phyloP scores from a whole-genome alignment of 92 coral and sea anemone genomes.

The Phenganax stokvisi region DNA sequence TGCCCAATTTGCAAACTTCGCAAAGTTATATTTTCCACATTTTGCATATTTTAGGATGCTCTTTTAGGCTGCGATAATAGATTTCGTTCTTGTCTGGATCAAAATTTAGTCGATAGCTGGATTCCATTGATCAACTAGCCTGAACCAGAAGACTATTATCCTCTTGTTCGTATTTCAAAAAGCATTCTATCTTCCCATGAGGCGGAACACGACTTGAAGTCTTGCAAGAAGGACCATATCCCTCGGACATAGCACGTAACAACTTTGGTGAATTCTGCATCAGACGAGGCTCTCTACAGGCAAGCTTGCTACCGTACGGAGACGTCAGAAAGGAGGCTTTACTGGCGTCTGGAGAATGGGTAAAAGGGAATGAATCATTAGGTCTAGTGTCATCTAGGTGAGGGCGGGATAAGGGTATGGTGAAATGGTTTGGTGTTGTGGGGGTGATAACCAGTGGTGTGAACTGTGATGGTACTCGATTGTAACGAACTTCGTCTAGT shows the following conservation, averaged over 20 bases:
- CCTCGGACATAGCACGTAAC: conserved; percentile 26
- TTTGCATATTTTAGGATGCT: too few species aligned
- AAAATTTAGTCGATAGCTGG: not conserved
- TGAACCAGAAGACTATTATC: conserved; percentile 4
- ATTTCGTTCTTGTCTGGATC: too few species aligned
- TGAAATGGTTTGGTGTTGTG: conserved; percentile 25
- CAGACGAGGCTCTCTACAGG: too few species aligned
- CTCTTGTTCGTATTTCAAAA: conserved; percentile 22
- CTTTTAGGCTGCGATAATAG: too few species aligned
- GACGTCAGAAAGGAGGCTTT: too few species aligned
- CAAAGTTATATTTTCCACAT: too few species aligned
- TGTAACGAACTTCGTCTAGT: conserved; percentile 23
- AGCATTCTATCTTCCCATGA: conserved; percentile 33
- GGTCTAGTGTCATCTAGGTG: conserved; percentile 9
- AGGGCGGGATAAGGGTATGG: conserved; percentile 15
- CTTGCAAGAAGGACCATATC: not conserved
- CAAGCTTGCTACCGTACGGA: too few species aligned
- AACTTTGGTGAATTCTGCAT: not conserved
- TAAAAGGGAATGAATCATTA: not conserved
- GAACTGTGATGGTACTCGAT: conserved; percentile 25
- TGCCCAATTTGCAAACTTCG: too few species aligned
- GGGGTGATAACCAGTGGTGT: conserved; percentile 31
- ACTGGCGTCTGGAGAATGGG: not conserved
- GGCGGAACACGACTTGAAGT: not conserved
- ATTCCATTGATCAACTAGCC: not conserved